Evolutionary conservation across 2,113 vertebrate species (phyloP).

Genomic region (Uria lomvia): DNA sequence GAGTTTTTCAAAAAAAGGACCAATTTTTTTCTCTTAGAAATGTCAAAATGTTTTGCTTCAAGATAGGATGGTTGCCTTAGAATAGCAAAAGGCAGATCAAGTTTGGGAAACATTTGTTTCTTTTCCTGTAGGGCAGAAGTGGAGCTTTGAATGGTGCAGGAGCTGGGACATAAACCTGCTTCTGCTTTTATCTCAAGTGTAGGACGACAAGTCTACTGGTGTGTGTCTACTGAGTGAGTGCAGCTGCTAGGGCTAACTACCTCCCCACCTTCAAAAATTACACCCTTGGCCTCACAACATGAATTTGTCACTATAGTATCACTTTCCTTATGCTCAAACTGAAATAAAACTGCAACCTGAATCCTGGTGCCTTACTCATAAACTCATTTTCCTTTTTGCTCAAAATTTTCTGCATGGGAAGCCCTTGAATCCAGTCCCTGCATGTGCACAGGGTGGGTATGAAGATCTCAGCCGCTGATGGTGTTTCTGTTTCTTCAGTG

Average conservation of each 20-base stretch:
- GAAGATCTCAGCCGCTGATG: background rate
- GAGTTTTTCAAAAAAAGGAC: background rate
- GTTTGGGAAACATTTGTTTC: background rate
- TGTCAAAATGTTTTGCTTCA: background rate
- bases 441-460: accelerated
- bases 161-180: background rate
- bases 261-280: background rate
- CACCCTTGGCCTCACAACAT: background rate
- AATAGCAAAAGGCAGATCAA: background rate
- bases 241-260: background rate
- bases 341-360: background rate
- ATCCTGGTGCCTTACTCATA: background rate
- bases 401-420: background rate
- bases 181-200: background rate
- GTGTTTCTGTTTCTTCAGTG: background rate
- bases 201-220: background rate
- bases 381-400: background rate
- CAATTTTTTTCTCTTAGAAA: background rate
- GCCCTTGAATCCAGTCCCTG: background rate
- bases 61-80: background rate
- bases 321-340: background rate
- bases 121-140: background rate
- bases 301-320: background rate
- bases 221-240: background rate
- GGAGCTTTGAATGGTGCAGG: background rate